These are phyloP conservation scores for Agrypnus murinus DNA, from an alignment of 2,888 invertebrate genomes.

Conservation along the genomic window DNA sequence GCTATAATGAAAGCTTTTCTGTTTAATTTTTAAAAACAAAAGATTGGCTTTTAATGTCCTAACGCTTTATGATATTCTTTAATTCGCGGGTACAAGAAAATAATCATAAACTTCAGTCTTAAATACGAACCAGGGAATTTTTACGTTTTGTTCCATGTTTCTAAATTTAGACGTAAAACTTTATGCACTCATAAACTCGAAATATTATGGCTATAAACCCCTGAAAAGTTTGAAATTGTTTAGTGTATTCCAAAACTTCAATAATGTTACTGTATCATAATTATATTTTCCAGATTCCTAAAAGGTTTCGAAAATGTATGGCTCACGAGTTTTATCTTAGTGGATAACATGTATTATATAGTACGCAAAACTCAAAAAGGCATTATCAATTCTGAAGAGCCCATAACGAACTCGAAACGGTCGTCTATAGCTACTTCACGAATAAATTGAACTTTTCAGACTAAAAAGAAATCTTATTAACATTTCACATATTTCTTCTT, in stretches of 20 bases:
- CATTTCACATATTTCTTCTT: no score
- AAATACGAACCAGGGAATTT: constrained; percentile 42
- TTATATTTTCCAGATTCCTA: constrained; percentile 1
- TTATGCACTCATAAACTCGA: constrained; percentile 49
- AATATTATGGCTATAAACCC: constrained; percentile 51
- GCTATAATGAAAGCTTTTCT: constrained; percentile 23
- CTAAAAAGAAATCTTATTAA: no score
- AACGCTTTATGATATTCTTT: constrained; percentile 31
- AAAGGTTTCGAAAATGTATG: no score
- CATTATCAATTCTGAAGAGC: no score
- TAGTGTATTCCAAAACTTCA: constrained; percentile 15
- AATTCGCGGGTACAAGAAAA: constrained; percentile 30
- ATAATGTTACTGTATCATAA: constrained; percentile 30
- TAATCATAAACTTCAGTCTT: constrained; percentile 41
- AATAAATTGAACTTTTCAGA: no score
- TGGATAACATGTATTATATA: no score
- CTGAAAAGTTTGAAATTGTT: constrained; percentile 46
- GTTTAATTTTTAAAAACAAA: not conserved
- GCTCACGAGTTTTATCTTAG: no score
- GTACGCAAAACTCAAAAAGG: no score
- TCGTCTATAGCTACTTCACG: no score
- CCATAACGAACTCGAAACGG: no score
- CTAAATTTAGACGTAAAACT: constrained; percentile 54
- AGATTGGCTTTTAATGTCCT: not conserved
- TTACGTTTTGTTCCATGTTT: constrained; percentile 46